Conservation (phyloP, 2,797 vertebrate genomes). For the Cossypha polioptera region DNA sequence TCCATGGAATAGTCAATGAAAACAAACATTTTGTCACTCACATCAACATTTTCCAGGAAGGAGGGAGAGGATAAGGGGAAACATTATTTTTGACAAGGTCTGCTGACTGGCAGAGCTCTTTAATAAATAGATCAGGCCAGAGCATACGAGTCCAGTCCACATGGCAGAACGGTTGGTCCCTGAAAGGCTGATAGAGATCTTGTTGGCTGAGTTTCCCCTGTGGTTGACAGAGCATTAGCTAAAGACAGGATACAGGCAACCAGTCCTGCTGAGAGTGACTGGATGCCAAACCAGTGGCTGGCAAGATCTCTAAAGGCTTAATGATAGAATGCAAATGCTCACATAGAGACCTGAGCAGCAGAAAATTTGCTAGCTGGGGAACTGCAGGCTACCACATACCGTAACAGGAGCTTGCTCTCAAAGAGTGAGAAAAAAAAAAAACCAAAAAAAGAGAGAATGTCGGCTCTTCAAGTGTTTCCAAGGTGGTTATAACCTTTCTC, state of each 20-base stretch:
- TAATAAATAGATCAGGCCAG: constrained; percentile 55
- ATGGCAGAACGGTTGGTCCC: constrained; percentile 50
- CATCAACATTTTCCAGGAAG: constrained; percentile 50
- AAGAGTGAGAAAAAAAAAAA: not conserved
- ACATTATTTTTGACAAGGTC: constrained; percentile 60
- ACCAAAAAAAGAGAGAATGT: not conserved
- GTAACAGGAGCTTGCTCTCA: not conserved
- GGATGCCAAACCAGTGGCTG: constrained; percentile 64
- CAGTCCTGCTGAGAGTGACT: constrained; percentile 58
- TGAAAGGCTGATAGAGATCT: constrained; percentile 70
- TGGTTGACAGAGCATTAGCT: constrained; percentile 64
- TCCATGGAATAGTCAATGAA: constrained; percentile 12
- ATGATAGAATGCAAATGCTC: constrained; percentile 35
- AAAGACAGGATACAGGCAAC: constrained; percentile 66
- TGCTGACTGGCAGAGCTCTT: constrained; percentile 56
- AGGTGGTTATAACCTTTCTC: constrained; percentile 47
- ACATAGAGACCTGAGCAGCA: constrained; percentile 17
- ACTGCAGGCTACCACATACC: not conserved
- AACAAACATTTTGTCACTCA: constrained; percentile 40
- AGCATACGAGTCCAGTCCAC: constrained; percentile 8
- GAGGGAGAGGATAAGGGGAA: constrained; percentile 4
- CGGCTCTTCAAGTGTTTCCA: constrained; percentile 36
- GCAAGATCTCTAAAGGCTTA: constrained; percentile 55
- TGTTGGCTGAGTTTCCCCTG: constrained; percentile 41
- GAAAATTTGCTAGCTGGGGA: constrained; percentile 28